A percentile compares a stretch with the other conserved stretches of the same genome.
These are phyloP conservation scores for Antitype chi DNA, from an alignment of 2,888 invertebrate genomes.

Conservation along the genomic window DNA sequence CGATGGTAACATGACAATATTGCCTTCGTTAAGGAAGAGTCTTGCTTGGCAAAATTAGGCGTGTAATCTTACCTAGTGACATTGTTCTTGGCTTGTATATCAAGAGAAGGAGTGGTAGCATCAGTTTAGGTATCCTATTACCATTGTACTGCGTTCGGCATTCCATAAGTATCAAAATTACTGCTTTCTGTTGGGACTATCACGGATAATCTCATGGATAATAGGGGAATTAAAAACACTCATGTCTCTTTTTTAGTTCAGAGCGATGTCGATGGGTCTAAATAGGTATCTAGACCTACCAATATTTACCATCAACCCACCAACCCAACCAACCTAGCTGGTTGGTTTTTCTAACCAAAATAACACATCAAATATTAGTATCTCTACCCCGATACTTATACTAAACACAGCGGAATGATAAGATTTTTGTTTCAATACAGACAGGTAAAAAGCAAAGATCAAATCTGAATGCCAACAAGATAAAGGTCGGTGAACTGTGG, in stretches of 20 bases:
- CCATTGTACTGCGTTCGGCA: background rate
- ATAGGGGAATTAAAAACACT: background rate
- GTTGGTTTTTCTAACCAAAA: too few relatives aligned
- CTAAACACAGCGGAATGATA: background rate
- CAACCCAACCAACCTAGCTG: background rate
- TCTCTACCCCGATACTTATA: background rate
- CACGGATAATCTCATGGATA: background rate
- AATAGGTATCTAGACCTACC: background rate
- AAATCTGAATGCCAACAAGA: constrained; percentile 27
- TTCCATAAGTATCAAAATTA: background rate
- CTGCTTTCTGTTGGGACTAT: background rate
- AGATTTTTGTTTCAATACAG: background rate
- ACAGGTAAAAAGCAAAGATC: constrained; percentile 23
- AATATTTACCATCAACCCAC: background rate
- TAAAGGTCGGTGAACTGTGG: constrained; percentile 42
- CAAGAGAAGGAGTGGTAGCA: background rate
- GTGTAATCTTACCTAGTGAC: background rate
- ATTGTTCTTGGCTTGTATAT: background rate
- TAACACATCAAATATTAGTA: too few relatives aligned
- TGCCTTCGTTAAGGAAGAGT: background rate
- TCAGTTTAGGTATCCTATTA: background rate
- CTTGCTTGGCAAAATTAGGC: background rate
- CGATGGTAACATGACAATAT: background rate
- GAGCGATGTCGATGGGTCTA: background rate
- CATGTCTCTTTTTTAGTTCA: background rate